phyloP scores from a whole-genome alignment of 2,888 invertebrate species.

The Caenorhabditis panamensis region DNA sequence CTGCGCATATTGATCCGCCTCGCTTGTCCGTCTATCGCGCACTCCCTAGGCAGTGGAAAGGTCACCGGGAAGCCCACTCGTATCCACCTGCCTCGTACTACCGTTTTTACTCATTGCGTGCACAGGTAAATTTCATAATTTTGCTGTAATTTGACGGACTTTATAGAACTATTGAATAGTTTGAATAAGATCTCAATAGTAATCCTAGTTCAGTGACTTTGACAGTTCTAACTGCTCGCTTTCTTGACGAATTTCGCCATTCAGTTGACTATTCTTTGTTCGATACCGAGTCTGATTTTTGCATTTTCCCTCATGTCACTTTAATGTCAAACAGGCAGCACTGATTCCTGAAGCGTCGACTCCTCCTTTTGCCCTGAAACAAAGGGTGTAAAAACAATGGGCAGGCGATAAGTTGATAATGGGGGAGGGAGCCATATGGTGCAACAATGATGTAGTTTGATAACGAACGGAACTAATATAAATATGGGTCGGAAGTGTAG shows the following conservation, averaged over 20 bases:
- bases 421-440: slow-evolving; percentile 61
- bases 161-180: too few species aligned
- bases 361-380: slow-evolving; percentile 30
- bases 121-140: too few species aligned
- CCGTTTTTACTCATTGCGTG: too few species aligned
- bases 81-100: neutral
- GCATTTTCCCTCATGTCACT: neutral
- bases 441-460: slow-evolving; percentile 63
- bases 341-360: slow-evolving; percentile 30
- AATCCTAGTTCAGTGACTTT: too few species aligned
- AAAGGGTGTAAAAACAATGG: slow-evolving; percentile 53
- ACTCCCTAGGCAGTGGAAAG: neutral
- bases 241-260: too few species aligned
- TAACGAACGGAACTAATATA: slow-evolving; percentile 52
- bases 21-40: neutral
- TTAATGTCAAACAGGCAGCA: slow-evolving; percentile 15
- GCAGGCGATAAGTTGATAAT: slow-evolving; percentile 48
- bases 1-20: neutral
- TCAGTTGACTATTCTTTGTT: too few species aligned
- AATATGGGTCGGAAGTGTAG: slow-evolving; percentile 24
- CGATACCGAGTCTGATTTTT: too few species aligned
- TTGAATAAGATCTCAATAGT: too few species aligned
- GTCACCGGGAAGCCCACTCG: neutral
- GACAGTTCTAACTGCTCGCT: too few species aligned
- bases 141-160: too few species aligned